A percentile compares a stretch with the other conserved stretches of the same genome.
These are phyloP conservation scores for Dreissena polymorpha DNA, from an alignment of 1,140 invertebrate species.

Conservation along the genomic window DNA sequence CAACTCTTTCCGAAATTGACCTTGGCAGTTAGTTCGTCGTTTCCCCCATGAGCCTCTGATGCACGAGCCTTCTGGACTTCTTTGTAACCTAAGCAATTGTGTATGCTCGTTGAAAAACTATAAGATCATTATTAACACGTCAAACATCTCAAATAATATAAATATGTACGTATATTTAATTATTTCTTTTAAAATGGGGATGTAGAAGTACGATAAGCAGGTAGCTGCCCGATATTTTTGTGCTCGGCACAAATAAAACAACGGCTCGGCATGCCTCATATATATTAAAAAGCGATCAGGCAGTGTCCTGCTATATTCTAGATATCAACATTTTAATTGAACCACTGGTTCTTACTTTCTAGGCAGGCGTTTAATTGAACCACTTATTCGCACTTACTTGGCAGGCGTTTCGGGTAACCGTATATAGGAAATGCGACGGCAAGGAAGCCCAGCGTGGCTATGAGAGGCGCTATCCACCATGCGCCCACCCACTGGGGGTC, in stretches of 20 bases:
- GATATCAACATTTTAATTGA: neutral
- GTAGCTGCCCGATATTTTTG: no score
- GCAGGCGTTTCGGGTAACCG: slow-evolving; percentile 61
- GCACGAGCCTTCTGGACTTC: slow-evolving; percentile 51
- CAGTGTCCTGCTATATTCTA: no score
- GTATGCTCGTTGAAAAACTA: no score
- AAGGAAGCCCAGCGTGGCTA: slow-evolving; percentile 56
- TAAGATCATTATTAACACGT: no score
- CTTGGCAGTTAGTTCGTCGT: slow-evolving; percentile 51
- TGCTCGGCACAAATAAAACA: no score
- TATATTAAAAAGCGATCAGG: no score
- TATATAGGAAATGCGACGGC: slow-evolving; percentile 54
- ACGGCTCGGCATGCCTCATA: no score
- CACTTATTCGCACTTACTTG: slow-evolving; percentile 49
- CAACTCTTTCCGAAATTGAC: slow-evolving; percentile 59
- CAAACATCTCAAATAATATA: no score
- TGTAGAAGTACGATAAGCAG: no score
- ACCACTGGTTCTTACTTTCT: neutral
- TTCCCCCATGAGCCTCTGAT: slow-evolving; percentile 59
- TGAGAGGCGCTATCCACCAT: slow-evolving; percentile 65
- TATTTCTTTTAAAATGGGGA: no score
- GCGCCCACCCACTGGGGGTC: slow-evolving; percentile 68
- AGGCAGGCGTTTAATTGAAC: neutral
- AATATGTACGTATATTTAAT: no score
- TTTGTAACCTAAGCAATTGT: slow-evolving; percentile 42